Conservation (phyloP, 1,140 invertebrate genomes). For the Trachymyrmex septentrionalis region DNA sequence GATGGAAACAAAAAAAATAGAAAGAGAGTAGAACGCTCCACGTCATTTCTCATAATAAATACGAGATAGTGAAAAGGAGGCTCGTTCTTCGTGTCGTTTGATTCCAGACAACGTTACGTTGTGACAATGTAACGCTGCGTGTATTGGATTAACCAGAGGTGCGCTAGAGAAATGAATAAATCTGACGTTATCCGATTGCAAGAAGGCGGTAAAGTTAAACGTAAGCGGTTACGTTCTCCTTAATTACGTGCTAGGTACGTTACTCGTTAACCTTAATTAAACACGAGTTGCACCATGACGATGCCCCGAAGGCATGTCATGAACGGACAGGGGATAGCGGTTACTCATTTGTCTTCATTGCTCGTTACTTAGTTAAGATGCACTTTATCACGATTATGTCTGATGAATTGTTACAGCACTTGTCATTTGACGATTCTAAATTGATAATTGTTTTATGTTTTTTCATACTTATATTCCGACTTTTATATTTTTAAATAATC, state of each 20-base stretch:
- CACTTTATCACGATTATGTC: slow-evolving; percentile 63
- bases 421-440: background rate
- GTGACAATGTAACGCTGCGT: background rate
- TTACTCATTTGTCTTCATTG: slow-evolving; percentile 77
- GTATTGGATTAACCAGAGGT: background rate
- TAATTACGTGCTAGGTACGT: slow-evolving; percentile 80
- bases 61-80: slow-evolving; percentile 22
- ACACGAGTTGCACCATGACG: slow-evolving; percentile 77
- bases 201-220: slow-evolving; percentile 56
- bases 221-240: slow-evolving; percentile 61
- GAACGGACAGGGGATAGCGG: slow-evolving; percentile 65
- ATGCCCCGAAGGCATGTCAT: slow-evolving; percentile 65
- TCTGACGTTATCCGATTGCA: background rate
- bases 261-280: slow-evolving; percentile 83
- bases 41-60: slow-evolving; percentile 48
- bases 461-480: background rate
- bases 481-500: background rate
- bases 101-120: background rate
- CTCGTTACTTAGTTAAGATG: slow-evolving; percentile 67
- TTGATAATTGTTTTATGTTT: background rate
- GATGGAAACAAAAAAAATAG: slow-evolving; percentile 14
- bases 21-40: slow-evolving; percentile 26
- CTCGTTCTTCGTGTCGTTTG: background rate
- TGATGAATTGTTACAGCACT: background rate
- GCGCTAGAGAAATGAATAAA: background rate